Percentiles rank a stretch among this genome's conserved stretches.
These are phyloP conservation scores for Manis crassicaudata DNA, from an alignment of 2,797 vertebrate species.

Conservation along the genomic window DNA sequence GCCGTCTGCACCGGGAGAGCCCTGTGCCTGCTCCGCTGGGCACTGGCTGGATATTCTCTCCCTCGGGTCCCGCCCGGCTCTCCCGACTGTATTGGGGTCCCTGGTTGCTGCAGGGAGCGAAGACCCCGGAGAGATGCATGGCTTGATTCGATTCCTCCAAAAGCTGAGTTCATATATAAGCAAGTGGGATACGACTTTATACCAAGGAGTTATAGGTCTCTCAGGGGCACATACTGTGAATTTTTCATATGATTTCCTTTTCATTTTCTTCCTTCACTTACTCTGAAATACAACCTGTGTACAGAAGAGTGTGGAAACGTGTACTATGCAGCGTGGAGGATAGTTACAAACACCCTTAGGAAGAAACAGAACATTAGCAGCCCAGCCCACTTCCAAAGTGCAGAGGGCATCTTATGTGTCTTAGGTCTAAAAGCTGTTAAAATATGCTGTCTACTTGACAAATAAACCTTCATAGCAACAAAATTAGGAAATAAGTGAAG, in stretches of 20 bases:
- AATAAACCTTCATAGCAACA: conserved; percentile 16
- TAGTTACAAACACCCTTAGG: neutral
- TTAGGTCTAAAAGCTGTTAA: neutral
- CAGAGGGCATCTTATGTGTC: neutral
- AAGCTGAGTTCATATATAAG: conserved; percentile 5
- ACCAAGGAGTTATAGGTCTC: neutral
- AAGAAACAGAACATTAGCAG: conserved; percentile 1
- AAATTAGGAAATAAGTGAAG: conserved; percentile 38
- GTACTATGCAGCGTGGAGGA: neutral
- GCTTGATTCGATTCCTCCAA: neutral
- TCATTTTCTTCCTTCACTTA: neutral
- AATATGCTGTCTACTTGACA: neutral
- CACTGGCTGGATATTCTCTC: neutral
- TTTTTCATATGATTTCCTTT: neutral
- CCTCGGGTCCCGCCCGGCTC: neutral
- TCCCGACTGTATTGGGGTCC: neutral
- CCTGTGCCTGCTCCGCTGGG: neutral
- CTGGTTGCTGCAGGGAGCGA: neutral
- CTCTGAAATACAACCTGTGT: conserved; percentile 14
- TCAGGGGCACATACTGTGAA: neutral
- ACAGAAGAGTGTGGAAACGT: neutral
- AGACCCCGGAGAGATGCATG: neutral
- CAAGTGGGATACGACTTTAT: neutral
- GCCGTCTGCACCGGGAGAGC: no score
- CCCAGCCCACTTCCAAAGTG: neutral